Base-by-base conservation (phyloP, 2,113 vertebrate genomes). In the Aphelocoma coerulescens region DNA sequence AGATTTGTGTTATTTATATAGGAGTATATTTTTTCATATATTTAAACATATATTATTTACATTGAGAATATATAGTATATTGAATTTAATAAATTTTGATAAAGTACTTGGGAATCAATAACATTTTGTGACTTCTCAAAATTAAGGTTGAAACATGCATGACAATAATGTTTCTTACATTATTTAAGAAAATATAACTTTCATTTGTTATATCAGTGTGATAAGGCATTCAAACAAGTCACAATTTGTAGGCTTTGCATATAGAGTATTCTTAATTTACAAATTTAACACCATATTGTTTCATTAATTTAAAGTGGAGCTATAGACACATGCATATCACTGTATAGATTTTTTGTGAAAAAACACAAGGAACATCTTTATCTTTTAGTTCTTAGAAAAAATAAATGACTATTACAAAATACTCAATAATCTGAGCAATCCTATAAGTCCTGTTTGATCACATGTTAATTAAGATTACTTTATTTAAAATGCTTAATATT, bases 71-170 rank as follows among this genome's bases (percentile, higher is more conserved):
- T 22, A 69, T 27, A 75, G 5, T 59, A 23, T 73, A 83, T 73
- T 58, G 14, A 84, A 43, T 81, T 52, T 51, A 69, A 58, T 82
- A 51, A 1, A 16, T 85, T 86, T 92, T 66, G 55, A 85, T 55
- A 85, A 96, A 96, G 95, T 82, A 83, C 35, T 95, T 96, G 43
- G 52, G 32, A 69, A 93, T 74, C 88, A 93, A 81, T 81, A 75
- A 85, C 30, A 77, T 62, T 63, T 81, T 71, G 71, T 75, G 75
- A 91, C 43, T 72, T 94, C 51, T 95, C 73, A 90, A 91, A 85
- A 72, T 95, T 85, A 77, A 75, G 46, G 78, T 58, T 58, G 46
- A 94, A 94, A 83, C 37, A n/a, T 46, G 17, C 49, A 66, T 68
- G 2, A 16, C 74, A 41, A 20, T 49, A 66, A 24, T 84, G 23